Evolutionary conservation across 2,797 vertebrate species (phyloP), one percentile per base, ranked within the genome.

Genomic region (Alosa sapidissima): DNA sequence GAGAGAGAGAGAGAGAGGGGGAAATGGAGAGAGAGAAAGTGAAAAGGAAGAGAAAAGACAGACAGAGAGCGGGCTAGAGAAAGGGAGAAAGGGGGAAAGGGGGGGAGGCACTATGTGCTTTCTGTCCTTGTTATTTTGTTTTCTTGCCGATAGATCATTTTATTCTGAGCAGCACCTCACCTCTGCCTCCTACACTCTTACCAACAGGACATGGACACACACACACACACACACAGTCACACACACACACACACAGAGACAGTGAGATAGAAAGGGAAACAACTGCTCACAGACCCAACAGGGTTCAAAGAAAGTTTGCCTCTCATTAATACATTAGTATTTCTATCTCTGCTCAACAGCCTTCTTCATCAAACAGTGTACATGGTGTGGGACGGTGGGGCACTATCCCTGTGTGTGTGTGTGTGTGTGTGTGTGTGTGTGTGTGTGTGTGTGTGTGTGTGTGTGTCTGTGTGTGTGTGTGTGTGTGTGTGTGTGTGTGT

Each of bases 241-340:
- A 85, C 62, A 54, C 62, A 68, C 48, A 85, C 55, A 16, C 49
- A n/a, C 84, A 52, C 84, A 54, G 48, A 82, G 33, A 55, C 81
- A 85, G 21, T 47, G 36, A 82, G n/a, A 47, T 33, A 82, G 49
- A 58, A 62, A 85, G 21, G 45, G 49, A 82, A 8, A 48, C 81
- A 33, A 24, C 13, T 28, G 19, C 47, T 47, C 45, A 81, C 81
- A 84, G 28, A 81, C 51, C 14, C 81, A 81, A 65, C 62, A 83
- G 28, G 89, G 93, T 94, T 94, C 93, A 94, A 94, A 93, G 93
- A 92, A 92, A 93, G 92, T 94, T 93, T 87, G 83, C 83, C 14
- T 36, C 91, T 94, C 89, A 93, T 93, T 93, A 94, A 92, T 92
- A 90, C 86, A 92, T 92, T 89, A 92, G 84, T 92, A 89, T 91